phyloP scores from a whole-genome alignment of 2,113 vertebrate species.

The Ammodytes dubius region DNA sequence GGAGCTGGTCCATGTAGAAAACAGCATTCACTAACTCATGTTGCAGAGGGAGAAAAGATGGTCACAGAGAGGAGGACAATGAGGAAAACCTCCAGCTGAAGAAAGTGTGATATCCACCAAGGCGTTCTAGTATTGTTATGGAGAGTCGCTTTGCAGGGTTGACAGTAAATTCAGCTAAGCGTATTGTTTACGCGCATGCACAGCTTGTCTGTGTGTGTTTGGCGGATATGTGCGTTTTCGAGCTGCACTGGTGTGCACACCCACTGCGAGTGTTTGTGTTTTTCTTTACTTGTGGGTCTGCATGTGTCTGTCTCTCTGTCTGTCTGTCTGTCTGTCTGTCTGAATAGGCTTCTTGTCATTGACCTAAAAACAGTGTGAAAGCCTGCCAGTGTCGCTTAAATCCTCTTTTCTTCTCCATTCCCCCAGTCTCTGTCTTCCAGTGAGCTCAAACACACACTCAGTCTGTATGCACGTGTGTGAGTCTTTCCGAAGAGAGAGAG shows the following conservation, averaged over 20 bases:
- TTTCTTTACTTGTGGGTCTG: slow-evolving; percentile 30
- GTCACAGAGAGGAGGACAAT: slow-evolving; percentile 24
- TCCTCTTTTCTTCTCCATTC: slow-evolving; percentile 79
- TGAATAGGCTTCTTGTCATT: slow-evolving; percentile 80
- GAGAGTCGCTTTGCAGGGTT: slow-evolving; percentile 40
- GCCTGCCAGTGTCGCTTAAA: slow-evolving; percentile 78
- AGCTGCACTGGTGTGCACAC: slow-evolving; percentile 3
- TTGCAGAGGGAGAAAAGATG: neutral
- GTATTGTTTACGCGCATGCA: slow-evolving; percentile 30
- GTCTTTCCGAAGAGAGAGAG: neutral
- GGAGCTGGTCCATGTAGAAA: slow-evolving; percentile 31
- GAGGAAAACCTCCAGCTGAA: slow-evolving; percentile 17
- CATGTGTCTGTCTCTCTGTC: slow-evolving; percentile 55
- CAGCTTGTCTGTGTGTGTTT: slow-evolving; percentile 14
- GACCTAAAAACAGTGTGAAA: slow-evolving; percentile 80
- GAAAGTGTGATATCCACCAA: slow-evolving; percentile 45
- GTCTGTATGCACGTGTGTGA: slow-evolving; percentile 25
- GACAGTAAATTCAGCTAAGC: slow-evolving; percentile 64
- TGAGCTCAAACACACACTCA: slow-evolving; percentile 23
- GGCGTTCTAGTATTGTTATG: slow-evolving; percentile 34
- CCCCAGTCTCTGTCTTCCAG: slow-evolving; percentile 67
- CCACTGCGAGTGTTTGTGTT: slow-evolving; percentile 39
- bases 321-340: slow-evolving; percentile 25
- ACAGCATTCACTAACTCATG: slow-evolving; percentile 33
- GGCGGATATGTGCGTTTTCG: neutral